Evolutionary conservation across 2,113 vertebrate species (phyloP), one percentile per base, ranked within the genome.

Genomic region (Coptodon bakossiorum): DNA sequence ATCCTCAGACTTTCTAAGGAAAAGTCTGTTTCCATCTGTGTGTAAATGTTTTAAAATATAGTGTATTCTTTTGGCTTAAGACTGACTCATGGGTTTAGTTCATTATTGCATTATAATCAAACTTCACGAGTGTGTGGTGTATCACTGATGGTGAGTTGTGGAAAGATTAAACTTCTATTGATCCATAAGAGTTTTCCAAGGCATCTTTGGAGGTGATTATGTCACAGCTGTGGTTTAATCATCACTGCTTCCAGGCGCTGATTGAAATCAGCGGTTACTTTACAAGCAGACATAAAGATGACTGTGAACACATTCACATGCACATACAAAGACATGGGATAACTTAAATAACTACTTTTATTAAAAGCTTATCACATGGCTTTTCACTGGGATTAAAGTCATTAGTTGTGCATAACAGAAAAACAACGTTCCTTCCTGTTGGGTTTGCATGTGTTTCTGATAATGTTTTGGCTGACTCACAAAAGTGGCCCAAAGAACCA

Each of bases 101-200:
- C 68, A 40, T 19, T 52, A 61, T 80, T 86, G 17, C 48, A 36
- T 22, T 68, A 36, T 76, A 78, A 73, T 73, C 10, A 22, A 27
- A 14, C 50, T 48, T 83, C 40, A 36, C 3, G 40, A 31, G 34
- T 82, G 59, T 82, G 63, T 9, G 16, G 43, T 73, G 78, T 57
- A 40, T 76, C 38, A 4, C 66, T 82, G 80, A 22, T 36, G 73
- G 66, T 59, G 84, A 92, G 89, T 89, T 90, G 86, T 86, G 68
- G 81, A 61, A 88, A 43, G 91, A 95, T 95, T 91, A 87, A 93
- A 92, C 84, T 43, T 24, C 13, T 61, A 91, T 92, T 71, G 94
- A 94, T 93, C 80, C 27, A 22, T 34, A 52, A 52, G 76, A 81
- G 53, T 86, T 94, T 91, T 86, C 68, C 82, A 83, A 89, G 83